Conservation (phyloP, 2,888 invertebrate genomes). For the Phalangium opilio region DNA sequence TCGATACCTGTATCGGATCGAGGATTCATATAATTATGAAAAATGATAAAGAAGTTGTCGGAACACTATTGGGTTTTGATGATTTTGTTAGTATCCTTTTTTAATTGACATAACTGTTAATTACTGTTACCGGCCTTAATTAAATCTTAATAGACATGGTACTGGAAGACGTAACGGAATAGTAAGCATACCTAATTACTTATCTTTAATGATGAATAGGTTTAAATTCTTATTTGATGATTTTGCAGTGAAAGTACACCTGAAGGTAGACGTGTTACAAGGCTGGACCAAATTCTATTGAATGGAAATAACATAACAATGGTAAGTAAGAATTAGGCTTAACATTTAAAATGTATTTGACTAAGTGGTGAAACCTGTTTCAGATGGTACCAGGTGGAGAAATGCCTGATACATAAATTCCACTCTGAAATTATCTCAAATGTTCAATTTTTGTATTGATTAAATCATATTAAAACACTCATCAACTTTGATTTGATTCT, state of each 20-base stretch:
- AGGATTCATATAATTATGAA: conserved; percentile 99
- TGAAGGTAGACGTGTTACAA: conserved; percentile 88
- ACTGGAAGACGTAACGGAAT: conserved; percentile 91
- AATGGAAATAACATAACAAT: conserved; percentile 99
- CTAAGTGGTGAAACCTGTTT: conserved; percentile 33
- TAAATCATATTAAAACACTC: too few species aligned
- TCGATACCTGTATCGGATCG: conserved; percentile 99
- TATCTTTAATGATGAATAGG: conserved; percentile 25
- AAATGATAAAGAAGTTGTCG: conserved; percentile 98
- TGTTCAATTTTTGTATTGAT: too few species aligned
- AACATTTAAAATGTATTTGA: conserved; percentile 1
- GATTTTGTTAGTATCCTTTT: conserved; percentile 66
- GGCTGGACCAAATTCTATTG: conserved; percentile 88
- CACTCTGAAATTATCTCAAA: background rate
- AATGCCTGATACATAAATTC: conserved; percentile 43
- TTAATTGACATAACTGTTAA: background rate
- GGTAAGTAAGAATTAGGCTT: conserved; percentile 43
- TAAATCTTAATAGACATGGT: conserved; percentile 52
- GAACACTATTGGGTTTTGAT: conserved; percentile 90
- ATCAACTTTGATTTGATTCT: too few species aligned
- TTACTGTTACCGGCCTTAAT: conserved; percentile 1
- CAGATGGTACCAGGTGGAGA: conserved; percentile 57
- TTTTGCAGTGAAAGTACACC: conserved; percentile 63
- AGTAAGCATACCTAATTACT: conserved; percentile 33
- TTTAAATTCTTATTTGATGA: conserved; percentile 7